Evolutionary conservation across 2,797 vertebrate genomes (phyloP).

Genomic region (Bradypodion pumilum): DNA sequence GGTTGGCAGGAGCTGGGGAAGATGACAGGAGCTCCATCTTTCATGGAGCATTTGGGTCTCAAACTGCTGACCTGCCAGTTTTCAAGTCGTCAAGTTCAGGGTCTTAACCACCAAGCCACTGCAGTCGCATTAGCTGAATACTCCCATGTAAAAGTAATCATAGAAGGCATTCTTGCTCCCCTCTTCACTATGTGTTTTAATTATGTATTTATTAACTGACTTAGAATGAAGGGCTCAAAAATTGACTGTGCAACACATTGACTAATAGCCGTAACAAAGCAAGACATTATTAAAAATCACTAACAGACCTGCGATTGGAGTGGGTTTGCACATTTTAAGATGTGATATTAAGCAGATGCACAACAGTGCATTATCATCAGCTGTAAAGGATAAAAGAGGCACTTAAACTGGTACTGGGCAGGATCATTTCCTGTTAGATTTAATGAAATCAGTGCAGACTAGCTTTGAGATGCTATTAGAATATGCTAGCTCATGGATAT

Average conservation of each 20-base stretch:
- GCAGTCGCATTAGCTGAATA: no score
- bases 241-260: background rate
- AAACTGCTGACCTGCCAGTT: no score
- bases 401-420: background rate
- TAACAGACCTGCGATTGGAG: background rate
- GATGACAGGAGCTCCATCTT: no score
- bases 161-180: no score
- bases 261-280: background rate
- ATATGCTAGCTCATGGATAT: background rate
- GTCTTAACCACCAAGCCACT: no score
- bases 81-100: no score
- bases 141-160: no score
- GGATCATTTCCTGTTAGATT: background rate
- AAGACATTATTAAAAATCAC: background rate
- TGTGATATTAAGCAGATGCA: background rate
- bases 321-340: background rate
- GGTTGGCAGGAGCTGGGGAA: no score
- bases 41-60: no score
- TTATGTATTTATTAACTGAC: no score
- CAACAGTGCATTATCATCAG: background rate
- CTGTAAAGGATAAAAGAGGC: background rate
- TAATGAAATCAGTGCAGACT: constrained; percentile 7
- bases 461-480: background rate
- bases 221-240: no score
- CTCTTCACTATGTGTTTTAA: no score